phyloP scores from a whole-genome alignment of 2,888 invertebrate species.

The Drosophila flavopinicola region DNA sequence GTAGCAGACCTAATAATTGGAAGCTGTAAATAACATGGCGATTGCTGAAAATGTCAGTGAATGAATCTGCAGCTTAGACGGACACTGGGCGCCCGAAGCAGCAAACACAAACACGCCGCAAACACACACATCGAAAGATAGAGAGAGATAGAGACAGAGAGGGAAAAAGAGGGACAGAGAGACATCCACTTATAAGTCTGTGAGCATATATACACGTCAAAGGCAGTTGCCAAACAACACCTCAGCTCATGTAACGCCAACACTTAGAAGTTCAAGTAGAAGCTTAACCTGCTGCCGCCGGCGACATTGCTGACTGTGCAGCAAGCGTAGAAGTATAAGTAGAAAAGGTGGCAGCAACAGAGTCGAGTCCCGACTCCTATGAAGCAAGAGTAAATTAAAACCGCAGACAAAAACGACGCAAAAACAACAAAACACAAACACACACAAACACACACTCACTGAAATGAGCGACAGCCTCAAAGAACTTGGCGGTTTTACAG shows the following conservation, averaged over 20 bases:
- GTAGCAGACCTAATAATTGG: constrained; percentile 57
- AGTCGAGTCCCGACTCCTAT: constrained; percentile 28
- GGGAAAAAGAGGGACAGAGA: neutral
- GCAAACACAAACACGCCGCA: constrained; percentile 25
- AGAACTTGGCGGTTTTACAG: constrained; percentile 53
- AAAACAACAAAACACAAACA: neutral
- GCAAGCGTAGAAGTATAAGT: constrained; percentile 8
- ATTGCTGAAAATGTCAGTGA: constrained; percentile 35
- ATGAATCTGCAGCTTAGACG: constrained; percentile 35
- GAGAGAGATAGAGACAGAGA: neutral
- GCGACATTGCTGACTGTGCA: constrained; percentile 64
- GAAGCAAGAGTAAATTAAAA: constrained; percentile 74
- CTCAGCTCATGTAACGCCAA: constrained; percentile 73
- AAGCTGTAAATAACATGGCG: constrained; percentile 51
- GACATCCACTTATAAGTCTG: constrained; percentile 37
- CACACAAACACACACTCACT: constrained; percentile 29
- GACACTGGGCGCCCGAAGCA: constrained; percentile 12
- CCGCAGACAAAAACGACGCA: constrained; percentile 57
- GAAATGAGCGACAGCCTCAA: constrained; percentile 64
- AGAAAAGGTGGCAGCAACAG: constrained; percentile 6
- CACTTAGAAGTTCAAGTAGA: constrained; percentile 83
- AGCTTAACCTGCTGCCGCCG: constrained; percentile 82
- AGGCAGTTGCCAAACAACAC: constrained; percentile 72
- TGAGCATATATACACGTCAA: constrained; percentile 65
- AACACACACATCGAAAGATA: neutral